These are phyloP conservation scores for Pantala flavescens DNA, from an alignment of 1,140 invertebrate species.

Conservation along the genomic window DNA sequence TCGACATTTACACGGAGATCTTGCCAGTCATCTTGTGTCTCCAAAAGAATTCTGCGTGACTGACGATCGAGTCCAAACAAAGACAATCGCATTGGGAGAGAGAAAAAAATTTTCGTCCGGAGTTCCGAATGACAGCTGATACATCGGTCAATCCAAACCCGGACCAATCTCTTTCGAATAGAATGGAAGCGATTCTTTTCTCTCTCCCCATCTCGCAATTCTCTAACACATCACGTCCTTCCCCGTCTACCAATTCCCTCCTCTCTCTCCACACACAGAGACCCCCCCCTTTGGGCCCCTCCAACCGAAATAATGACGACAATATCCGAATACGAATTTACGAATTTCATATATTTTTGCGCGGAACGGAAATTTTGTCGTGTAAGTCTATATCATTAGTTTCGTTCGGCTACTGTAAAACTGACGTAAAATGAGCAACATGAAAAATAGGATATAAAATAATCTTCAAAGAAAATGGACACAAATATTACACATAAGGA, in stretches of 20 bases:
- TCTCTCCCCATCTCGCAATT: background rate
- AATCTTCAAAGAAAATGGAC: too few relatives aligned
- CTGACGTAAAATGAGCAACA: too few relatives aligned
- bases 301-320: too few relatives aligned
- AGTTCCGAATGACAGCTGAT: constrained; percentile 1
- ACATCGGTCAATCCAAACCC: constrained; percentile 1
- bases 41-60: background rate
- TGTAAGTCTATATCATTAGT: too few relatives aligned
- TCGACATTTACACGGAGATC: constrained; percentile 8
- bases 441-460: too few relatives aligned
- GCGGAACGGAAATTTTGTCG: too few relatives aligned
- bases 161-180: constrained; percentile 9
- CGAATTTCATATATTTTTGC: too few relatives aligned
- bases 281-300: too few relatives aligned
- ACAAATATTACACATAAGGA: too few relatives aligned
- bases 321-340: too few relatives aligned
- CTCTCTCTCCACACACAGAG: background rate
- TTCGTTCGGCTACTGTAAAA: too few relatives aligned
- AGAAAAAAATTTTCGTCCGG: background rate
- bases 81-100: background rate
- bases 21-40: background rate
- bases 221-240: constrained; percentile 1
- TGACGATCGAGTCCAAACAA: constrained; percentile 4
- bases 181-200: constrained; percentile 5
- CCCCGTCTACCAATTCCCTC: background rate